phyloP scores from a whole-genome alignment of 2,888 invertebrate species.

The Spicauda simplicius region DNA sequence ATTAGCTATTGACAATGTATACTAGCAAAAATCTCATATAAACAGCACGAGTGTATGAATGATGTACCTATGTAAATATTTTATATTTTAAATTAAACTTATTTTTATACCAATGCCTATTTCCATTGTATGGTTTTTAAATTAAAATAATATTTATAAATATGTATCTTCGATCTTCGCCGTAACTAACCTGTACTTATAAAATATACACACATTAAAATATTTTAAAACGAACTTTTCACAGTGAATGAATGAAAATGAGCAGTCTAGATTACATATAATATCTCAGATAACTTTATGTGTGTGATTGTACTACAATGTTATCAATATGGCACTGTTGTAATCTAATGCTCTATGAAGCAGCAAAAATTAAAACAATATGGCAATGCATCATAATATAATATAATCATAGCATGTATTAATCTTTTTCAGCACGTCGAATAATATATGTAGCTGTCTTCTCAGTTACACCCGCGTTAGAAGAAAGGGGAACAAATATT shows the following conservation, averaged over 20 bases:
- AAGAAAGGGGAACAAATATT: too few relatives aligned
- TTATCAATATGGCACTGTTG: slow-evolving; percentile 21
- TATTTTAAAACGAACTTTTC: not conserved
- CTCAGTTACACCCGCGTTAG: too few relatives aligned
- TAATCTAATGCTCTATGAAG: slow-evolving; percentile 33
- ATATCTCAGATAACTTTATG: slow-evolving; percentile 19
- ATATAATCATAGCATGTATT: not conserved
- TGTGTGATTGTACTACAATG: slow-evolving; percentile 35
- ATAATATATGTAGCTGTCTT: not conserved
- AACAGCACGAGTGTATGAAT: too few relatives aligned
- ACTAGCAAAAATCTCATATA: too few relatives aligned
- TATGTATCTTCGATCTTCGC: not conserved
- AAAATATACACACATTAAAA: too few relatives aligned
- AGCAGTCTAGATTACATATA: slow-evolving; percentile 17
- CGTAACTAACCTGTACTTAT: not conserved
- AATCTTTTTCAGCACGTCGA: not conserved
- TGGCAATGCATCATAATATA: slow-evolving; percentile 16
- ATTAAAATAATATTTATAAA: too few relatives aligned
- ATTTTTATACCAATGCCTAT: too few relatives aligned
- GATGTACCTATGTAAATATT: too few relatives aligned
- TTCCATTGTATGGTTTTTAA: too few relatives aligned
- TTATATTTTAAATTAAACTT: too few relatives aligned
- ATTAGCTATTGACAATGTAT: too few relatives aligned
- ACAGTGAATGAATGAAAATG: slow-evolving; percentile 17
- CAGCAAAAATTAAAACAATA: slow-evolving; percentile 25